Evolutionary conservation across 2,888 invertebrate genomes (phyloP).

Genomic region (Clivina fossor): DNA sequence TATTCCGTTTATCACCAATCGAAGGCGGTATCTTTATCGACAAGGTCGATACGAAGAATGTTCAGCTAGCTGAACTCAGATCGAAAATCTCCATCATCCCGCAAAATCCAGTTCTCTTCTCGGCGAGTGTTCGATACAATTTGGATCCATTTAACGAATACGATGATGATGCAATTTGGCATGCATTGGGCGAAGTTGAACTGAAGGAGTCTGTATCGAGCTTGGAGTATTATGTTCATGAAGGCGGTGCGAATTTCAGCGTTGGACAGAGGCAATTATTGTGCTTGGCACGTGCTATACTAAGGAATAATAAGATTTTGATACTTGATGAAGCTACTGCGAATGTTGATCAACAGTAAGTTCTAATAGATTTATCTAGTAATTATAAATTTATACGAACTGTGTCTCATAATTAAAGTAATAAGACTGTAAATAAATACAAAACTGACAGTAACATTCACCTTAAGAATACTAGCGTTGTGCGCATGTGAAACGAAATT

Average conservation of each 20-base stretch:
- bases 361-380: neutral
- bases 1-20: slow-evolving; percentile 79
- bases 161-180: slow-evolving; percentile 73
- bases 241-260: slow-evolving; percentile 76
- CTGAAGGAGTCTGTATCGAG: slow-evolving; percentile 65
- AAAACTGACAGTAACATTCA: too few species aligned
- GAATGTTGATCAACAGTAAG: slow-evolving; percentile 68
- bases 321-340: slow-evolving; percentile 86
- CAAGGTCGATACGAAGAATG: slow-evolving; percentile 65
- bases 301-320: slow-evolving; percentile 71
- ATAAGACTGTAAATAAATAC: too few species aligned
- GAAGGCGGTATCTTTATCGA: slow-evolving; percentile 78
- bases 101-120: slow-evolving; percentile 58
- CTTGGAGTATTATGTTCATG: slow-evolving; percentile 62
- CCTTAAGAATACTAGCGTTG: too few species aligned
- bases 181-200: slow-evolving; percentile 69
- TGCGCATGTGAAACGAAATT: too few species aligned
- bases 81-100: slow-evolving; percentile 77
- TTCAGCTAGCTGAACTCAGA: slow-evolving; percentile 76
- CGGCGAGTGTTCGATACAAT: slow-evolving; percentile 78
- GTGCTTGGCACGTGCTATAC: slow-evolving; percentile 78
- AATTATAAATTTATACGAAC: too few species aligned
- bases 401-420: too few species aligned
- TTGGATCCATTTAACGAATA: slow-evolving; percentile 79
- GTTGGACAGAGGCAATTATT: slow-evolving; percentile 83